phyloP scores from a whole-genome alignment of 2,888 invertebrate species.

The Cantharis rustica region DNA sequence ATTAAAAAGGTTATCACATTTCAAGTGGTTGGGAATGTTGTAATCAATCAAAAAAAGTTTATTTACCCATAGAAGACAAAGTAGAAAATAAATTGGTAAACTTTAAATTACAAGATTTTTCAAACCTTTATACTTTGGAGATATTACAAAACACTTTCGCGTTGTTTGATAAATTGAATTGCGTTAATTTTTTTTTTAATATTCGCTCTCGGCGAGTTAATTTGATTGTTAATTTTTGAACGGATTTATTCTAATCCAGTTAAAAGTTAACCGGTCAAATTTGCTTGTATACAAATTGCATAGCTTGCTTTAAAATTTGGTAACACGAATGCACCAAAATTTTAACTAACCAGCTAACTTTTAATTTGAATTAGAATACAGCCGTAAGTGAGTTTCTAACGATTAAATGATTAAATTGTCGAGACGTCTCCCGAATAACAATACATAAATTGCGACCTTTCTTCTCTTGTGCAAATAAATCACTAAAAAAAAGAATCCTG shows the following conservation, averaged over 20 bases:
- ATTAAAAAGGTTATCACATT: neutral
- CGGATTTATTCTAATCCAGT: neutral
- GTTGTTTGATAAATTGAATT: neutral
- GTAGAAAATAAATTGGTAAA: neutral
- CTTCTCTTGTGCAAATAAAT: neutral
- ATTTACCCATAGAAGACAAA: neutral
- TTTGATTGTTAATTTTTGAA: neutral
- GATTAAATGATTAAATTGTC: neutral
- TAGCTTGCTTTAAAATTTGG: neutral
- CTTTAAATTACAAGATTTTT: neutral
- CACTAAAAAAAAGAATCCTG: neutral
- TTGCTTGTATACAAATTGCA: neutral
- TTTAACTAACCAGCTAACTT: neutral
- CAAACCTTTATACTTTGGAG: neutral
- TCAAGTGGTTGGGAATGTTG: neutral
- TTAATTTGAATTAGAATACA: neutral
- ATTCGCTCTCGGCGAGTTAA: neutral
- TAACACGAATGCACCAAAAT: neutral
- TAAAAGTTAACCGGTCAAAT: neutral
- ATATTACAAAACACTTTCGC: neutral
- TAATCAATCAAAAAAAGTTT: neutral
- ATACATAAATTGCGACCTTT: neutral
- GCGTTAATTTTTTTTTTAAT: neutral
- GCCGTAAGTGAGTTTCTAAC: neutral
- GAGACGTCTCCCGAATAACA: neutral